Base-by-base conservation (phyloP, 2,113 vertebrate species). In the Trichomycterus rosablanca region DNA sequence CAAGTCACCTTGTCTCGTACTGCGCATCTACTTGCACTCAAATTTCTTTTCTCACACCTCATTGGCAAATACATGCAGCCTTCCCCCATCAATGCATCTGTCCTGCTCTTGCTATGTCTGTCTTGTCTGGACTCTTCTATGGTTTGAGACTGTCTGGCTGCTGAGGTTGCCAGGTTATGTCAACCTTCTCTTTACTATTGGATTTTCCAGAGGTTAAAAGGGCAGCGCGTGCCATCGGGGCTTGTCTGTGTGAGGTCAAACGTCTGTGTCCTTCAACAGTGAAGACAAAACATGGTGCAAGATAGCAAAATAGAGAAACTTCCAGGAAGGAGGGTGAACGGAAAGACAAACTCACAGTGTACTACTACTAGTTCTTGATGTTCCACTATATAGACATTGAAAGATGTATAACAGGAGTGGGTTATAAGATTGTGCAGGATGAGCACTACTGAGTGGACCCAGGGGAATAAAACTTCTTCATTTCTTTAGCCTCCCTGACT, bases 31-130 rank as follows among this genome's bases (percentile, higher is more conserved):
- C 50, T 48, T 22, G 16, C 18, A 55, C 34, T 61, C 34, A 49
- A 74, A 73, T 71, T 74, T 53, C 67, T 76, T 74, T 79, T 59
- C 71, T 68, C 45, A 63, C 69, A 70, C 40, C 57, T 59, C 28
- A 37, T 6, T 66, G 61, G 24, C 60, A 67, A 59, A 60, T 39
- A 67, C 63, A 61, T 22, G 11, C 26, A 5, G 30, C 15, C 34
- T 42, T 16, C 9, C 9, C 9, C 9, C 35, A 39, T 71, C 53
- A 46, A 46, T 54, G 50, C 59, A 57, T 63, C 63, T 62, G 66
- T 65, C 16, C 49, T n/a, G 67, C 24, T 43, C 40, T 19, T 37
- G 28, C 28, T 59, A 32, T 37, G 16, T 20, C 37, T 18, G 14
- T 56, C 30, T 76, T 11, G 48, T 26, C 53, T 39, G 32, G 2